Evolutionary conservation across 2,888 invertebrate species (phyloP), one percentile per base, ranked within the genome.

Genomic region (Spialia ferax): DNA sequence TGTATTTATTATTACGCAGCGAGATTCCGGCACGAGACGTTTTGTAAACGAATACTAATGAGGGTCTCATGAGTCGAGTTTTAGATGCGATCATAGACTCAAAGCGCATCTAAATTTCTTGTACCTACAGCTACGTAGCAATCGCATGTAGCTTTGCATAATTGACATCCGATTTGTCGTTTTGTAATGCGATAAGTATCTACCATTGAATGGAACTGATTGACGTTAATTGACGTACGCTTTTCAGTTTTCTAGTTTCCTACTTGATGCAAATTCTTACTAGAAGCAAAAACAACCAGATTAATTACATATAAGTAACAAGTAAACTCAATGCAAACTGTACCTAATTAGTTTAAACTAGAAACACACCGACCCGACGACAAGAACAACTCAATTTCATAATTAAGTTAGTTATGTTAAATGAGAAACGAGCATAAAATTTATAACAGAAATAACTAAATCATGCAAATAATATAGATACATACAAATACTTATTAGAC

Each of bases 1-100:
- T 70, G 74, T 74, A 71, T 73, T 75, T 76, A 75, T 72, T 75
- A 73, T 74, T 74, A 75, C 73, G 70, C 65, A 68, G 71, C 74
- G 67, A 71, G 73, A 77, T 72, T 74, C 76, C 75, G 73, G 73
- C 72, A 71, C 72, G 71, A 68, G 64, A 70, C 69, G 57, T 68
- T 68, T 73, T 68, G 71, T 74, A 72, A 69, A 69, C 63, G 77
- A 75, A 78, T 79, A 77, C 73, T 72, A 76, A 78, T 77, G 72
- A 61, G 60, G 15, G 7, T 45, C 32, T 11, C n/a, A 15, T 54
- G 45, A 20, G 8, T 26, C 23, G 38, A 15, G 18, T n/a, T 23
- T 54, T 22, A 66, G 66, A 66, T 45, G 45, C 60, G 54, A 66
- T 66, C 60, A 61, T 61, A 61, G 66, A 61, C 54, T 45, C 45